Percentiles rank a stretch among this genome's conserved stretches.
Evolutionary conservation across 2,113 vertebrate genomes (phyloP).

Genomic region (Mesocricetus auratus): DNA sequence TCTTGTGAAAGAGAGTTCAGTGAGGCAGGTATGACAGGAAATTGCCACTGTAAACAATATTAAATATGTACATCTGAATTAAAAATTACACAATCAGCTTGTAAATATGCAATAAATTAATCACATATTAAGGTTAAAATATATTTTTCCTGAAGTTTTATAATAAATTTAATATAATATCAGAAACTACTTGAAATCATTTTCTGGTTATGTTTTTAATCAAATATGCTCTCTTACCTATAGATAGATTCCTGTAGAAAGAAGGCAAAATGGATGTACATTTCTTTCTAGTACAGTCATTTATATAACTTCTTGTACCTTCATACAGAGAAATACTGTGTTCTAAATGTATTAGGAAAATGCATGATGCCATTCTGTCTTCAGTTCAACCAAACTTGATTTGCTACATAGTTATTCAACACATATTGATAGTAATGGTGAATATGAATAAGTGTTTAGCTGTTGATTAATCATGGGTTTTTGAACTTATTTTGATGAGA

Average conservation of each 20-base stretch:
- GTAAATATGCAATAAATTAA: background rate
- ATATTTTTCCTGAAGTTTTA: background rate
- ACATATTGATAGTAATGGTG: background rate
- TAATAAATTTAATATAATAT: background rate
- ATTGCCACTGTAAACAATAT: background rate
- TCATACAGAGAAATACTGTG: background rate
- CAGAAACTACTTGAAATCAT: background rate
- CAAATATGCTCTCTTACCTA: background rate
- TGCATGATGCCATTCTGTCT: background rate
- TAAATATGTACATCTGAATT: background rate
- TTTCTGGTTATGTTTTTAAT: background rate
- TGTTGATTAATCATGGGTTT: background rate
- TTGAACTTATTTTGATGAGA: background rate
- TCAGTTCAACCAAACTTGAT: background rate
- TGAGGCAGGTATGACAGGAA: background rate
- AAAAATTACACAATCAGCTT: background rate
- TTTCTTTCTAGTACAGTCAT: background rate
- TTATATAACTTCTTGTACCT: background rate
- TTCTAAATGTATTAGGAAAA: background rate
- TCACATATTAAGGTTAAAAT: background rate
- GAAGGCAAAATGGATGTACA: background rate
- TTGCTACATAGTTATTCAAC: background rate
- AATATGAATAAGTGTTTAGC: background rate
- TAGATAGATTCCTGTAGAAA: background rate
- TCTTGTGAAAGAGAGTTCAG: background rate